A percentile compares a stretch with the other conserved stretches of the same genome.
Conservation (phyloP, 2,888 invertebrate species). For the Troides aeacus region DNA sequence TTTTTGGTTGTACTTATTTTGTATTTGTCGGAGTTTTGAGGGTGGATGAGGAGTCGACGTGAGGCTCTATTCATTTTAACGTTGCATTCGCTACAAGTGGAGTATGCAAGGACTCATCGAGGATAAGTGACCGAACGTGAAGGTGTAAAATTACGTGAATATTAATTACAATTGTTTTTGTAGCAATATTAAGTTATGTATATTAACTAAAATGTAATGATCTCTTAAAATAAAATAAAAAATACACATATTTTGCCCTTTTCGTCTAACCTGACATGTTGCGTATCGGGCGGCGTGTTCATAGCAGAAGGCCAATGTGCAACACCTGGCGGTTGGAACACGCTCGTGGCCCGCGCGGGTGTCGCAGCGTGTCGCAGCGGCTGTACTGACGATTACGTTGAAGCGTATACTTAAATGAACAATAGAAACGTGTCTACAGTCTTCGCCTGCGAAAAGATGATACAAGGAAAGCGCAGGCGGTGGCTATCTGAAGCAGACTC, state of each 20-base stretch:
- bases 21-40: neutral
- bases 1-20: neutral
- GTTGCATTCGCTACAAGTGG: no score
- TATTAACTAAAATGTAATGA: slow-evolving; percentile 22
- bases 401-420: neutral
- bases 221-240: slow-evolving; percentile 24
- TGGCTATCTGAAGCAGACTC: slow-evolving; percentile 57
- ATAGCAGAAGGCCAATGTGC: no score
- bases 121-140: no score
- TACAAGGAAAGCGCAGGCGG: slow-evolving; percentile 59
- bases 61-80: no score
- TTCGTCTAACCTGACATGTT: neutral
- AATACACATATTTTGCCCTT: neutral
- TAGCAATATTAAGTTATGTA: slow-evolving; percentile 6
- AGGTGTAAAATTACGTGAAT: neutral
- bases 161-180: neutral
- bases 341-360: no score
- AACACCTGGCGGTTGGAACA: no score
- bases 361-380: no score
- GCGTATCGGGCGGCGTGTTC: no score
- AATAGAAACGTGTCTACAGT: slow-evolving; percentile 35
- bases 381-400: no score
- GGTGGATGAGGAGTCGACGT: no score
- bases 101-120: no score
- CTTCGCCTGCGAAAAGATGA: slow-evolving; percentile 63